Evolutionary conservation across 1,140 invertebrate genomes (phyloP).

Genomic region (Pseudomyrmex cubaensis): DNA sequence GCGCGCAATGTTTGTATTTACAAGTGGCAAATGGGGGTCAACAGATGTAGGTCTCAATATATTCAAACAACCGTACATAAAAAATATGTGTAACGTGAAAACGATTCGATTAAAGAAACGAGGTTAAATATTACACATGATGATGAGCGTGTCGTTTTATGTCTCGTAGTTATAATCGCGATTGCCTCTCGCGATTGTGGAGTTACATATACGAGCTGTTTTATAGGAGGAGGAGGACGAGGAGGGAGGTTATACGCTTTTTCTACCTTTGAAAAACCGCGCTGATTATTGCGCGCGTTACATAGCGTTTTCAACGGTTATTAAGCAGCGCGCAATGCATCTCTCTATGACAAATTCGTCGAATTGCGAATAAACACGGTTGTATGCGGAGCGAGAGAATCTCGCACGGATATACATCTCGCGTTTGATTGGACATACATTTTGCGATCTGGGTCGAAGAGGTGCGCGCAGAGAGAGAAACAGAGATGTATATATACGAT

Average conservation of each 20-base stretch:
- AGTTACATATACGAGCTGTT: neutral
- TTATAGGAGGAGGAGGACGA: no score
- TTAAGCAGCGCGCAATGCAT: neutral
- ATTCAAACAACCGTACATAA: no score
- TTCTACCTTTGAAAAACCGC: neutral
- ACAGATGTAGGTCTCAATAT: neutral
- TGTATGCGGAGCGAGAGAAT: neutral
- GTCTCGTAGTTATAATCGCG: neutral
- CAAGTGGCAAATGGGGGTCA: neutral
- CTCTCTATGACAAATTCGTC: neutral
- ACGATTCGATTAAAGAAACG: neutral
- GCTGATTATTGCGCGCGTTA: neutral
- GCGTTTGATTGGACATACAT: constrained; percentile 11
- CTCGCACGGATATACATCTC: neutral
- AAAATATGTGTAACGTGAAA: neutral
- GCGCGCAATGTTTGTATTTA: neutral
- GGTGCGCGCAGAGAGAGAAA: neutral
- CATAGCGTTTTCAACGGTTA: neutral
- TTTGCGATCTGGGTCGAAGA: constrained; percentile 23
- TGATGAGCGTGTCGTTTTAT: neutral
- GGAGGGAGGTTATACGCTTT: neutral
- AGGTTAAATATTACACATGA: constrained; percentile 1
- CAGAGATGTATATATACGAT: neutral
- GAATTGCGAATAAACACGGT: neutral
- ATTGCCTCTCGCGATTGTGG: neutral